These are phyloP conservation scores for Acromyrmex echinatior DNA, from an alignment of 1,140 invertebrate species.

Conservation along the genomic window DNA sequence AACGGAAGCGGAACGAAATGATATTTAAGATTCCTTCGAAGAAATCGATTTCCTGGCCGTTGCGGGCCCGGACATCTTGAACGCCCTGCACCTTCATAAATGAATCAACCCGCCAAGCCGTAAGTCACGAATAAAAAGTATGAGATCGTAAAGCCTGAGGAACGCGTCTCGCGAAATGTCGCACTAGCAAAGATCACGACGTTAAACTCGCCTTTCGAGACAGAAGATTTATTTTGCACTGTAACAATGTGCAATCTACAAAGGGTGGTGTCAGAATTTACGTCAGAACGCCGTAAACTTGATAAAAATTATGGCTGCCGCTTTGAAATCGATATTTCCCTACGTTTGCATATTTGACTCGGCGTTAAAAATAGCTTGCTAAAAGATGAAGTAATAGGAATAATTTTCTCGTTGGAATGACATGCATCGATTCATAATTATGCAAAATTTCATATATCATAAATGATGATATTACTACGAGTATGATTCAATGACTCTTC, in stretches of 20 bases:
- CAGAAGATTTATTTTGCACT: slow-evolving; percentile 48
- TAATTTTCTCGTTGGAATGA: slow-evolving; percentile 3
- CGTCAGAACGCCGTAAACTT: slow-evolving; percentile 30
- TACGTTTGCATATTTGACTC: not conserved
- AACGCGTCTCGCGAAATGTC: slow-evolving; percentile 37
- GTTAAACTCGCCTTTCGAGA: slow-evolving; percentile 45
- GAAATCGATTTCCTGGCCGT: slow-evolving; percentile 71
- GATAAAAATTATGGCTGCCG: slow-evolving; percentile 38
- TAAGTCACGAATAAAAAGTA: slow-evolving; percentile 71
- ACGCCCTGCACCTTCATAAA: slow-evolving; percentile 64
- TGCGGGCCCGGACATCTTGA: slow-evolving; percentile 53
- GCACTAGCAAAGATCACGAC: slow-evolving; percentile 26
- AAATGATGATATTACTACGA: not conserved
- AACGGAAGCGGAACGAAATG: slow-evolving; percentile 57
- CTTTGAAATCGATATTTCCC: slow-evolving; percentile 16
- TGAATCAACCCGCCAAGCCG: slow-evolving; percentile 60
- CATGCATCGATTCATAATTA: slow-evolving; percentile 6
- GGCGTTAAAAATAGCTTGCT: not conserved
- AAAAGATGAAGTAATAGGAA: slow-evolving; percentile 2
- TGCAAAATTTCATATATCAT: not conserved
- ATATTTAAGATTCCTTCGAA: slow-evolving; percentile 67
- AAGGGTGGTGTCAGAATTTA: slow-evolving; percentile 20
- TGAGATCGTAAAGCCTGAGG: slow-evolving; percentile 49
- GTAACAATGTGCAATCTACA: slow-evolving; percentile 39
- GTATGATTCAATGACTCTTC: not conserved